Evolutionary conservation across 2,888 invertebrate genomes (phyloP), one percentile per base, ranked within the genome.

Genomic region (Gandaritis pyraliata): DNA sequence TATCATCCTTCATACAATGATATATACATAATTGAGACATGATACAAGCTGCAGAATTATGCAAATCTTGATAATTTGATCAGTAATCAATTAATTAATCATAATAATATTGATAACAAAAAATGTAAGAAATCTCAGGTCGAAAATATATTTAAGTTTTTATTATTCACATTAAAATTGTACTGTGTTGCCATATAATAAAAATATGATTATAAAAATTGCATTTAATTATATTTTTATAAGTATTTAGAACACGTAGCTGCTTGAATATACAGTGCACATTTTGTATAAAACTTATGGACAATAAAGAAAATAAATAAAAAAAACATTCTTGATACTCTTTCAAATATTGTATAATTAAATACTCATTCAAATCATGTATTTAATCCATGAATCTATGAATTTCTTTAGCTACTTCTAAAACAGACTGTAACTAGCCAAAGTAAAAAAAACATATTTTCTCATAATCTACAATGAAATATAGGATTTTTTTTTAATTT

Each of bases 171-270:
- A 29, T 33, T 8, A 5, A 46, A 68, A 69, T 64, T 70, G 69
- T 68, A 61, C 62, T 69, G 67, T 75, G 78, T 83, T 81, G 81
- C 81, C 81, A 83, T 82, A 78, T 68, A 74, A 75, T 70, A 75
- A 75, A 75, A 70, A 70, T 67, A 74, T 72, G 39, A 61, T 61
- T 62, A 64, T 65, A 59, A 60, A 65, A 78, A 80, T 80, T 82
- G 86, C 85, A 86, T 86, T 86, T 85, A 82, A 80, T 76, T 78
- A 82, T 85, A 85, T 85, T 85, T 86, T 86, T 85, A 71, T 85
- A 84, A 80, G 69, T 81, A 75, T 80, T 74, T 76, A 59, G 41
- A 56, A 56, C 48, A 58, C 46, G n/a, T 62, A 61, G 55, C 33
- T 61, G 56, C 64, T 58, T 60, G 39, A 36, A 30, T 41, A 29